These are phyloP conservation scores for Argopecten irradians DNA, from an alignment of 1,140 invertebrate genomes.

Conservation along the genomic window DNA sequence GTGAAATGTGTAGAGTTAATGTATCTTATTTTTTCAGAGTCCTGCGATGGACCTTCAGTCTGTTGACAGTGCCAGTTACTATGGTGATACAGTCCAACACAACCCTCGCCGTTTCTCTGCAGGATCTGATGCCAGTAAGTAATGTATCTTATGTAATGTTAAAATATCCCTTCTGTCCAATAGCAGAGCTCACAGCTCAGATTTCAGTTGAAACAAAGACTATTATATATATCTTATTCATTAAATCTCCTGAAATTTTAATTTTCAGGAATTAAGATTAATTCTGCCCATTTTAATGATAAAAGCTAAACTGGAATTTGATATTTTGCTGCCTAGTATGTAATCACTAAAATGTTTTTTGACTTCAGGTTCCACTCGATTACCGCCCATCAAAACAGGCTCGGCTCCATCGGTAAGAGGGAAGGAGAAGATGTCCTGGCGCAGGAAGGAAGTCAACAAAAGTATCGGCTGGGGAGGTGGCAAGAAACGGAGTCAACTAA, in stretches of 20 bases:
- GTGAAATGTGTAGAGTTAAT: not conserved
- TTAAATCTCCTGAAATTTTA: not conserved
- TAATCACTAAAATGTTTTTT: not conserved
- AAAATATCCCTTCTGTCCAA: not conserved
- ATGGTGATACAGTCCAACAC: slow-evolving; percentile 44
- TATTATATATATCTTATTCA: not conserved
- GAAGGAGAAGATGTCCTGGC: slow-evolving; percentile 69
- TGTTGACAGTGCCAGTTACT: slow-evolving; percentile 57
- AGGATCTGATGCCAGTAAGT: slow-evolving; percentile 49
- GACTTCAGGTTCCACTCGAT: slow-evolving; percentile 46
- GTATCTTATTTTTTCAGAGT: slow-evolving; percentile 39
- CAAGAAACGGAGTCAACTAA: slow-evolving; percentile 57
- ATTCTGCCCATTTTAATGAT: not conserved
- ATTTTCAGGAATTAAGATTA: not conserved
- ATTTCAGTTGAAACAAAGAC: not conserved
- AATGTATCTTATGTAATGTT: not conserved
- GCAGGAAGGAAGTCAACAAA: slow-evolving; percentile 59
- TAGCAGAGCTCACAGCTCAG: not conserved
- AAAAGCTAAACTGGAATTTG: not conserved
- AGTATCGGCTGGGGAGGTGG: slow-evolving; percentile 71
- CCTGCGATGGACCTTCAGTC: slow-evolving; percentile 63
- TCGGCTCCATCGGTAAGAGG: slow-evolving; percentile 55
- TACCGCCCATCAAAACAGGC: slow-evolving; percentile 66
- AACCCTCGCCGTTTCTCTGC: slow-evolving; percentile 51
- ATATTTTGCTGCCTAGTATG: not conserved